These are phyloP conservation scores for Cyclura pinguis DNA, from an alignment of 2,797 vertebrate genomes.

Conservation along the genomic window DNA sequence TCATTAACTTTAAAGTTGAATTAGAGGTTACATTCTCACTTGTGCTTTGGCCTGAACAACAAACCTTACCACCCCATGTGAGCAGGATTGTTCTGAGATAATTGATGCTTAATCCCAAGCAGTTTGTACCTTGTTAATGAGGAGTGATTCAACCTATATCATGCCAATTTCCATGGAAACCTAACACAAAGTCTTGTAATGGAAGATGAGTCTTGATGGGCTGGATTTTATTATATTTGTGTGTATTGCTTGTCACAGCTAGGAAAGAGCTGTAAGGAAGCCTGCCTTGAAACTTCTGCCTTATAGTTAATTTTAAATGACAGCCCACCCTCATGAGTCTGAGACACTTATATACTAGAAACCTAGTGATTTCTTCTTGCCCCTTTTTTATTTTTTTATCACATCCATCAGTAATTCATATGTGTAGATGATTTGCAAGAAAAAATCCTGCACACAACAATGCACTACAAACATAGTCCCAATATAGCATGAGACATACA, in stretches of 20 bases:
- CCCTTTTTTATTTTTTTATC: neutral
- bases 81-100: conserved; percentile 12
- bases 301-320: neutral
- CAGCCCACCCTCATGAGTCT: neutral
- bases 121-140: conserved; percentile 26
- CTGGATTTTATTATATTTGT: neutral
- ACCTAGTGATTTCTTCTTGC: neutral
- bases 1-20: conserved; percentile 35
- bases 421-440: neutral
- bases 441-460: neutral
- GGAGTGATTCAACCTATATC: neutral
- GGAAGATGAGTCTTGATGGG: neutral
- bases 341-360: neutral
- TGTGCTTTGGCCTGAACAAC: conserved; percentile 19
- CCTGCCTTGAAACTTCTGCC: neutral
- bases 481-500: too few species aligned
- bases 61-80: neutral
- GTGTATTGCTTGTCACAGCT: neutral
- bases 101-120: conserved; percentile 19
- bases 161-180: conserved; percentile 15
- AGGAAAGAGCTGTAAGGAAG: neutral
- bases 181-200: conserved; percentile 4
- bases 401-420: neutral
- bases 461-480: neutral
- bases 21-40: conserved; percentile 23